phyloP scores from a whole-genome alignment of 2,113 vertebrate species.

The Pseudopodoces humilis region DNA sequence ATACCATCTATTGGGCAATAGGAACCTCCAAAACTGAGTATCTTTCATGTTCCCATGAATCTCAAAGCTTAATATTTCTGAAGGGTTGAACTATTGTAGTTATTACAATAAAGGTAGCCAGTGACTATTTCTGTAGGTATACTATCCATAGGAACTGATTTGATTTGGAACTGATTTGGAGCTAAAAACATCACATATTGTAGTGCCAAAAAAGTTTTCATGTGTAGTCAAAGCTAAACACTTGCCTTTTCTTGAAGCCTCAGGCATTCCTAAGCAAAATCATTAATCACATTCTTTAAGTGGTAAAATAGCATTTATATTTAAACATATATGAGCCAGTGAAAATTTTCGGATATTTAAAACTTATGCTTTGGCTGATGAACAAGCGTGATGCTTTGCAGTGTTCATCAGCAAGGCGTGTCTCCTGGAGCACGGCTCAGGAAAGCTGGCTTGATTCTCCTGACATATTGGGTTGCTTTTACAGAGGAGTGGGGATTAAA shows the following conservation, averaged over 20 bases:
- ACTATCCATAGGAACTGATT: background rate
- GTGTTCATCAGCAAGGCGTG: background rate
- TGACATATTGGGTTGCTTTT: constrained; percentile 32
- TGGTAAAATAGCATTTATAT: background rate
- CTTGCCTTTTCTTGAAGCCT: background rate
- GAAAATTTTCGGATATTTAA: background rate
- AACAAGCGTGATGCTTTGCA: background rate
- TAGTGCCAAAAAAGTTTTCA: background rate
- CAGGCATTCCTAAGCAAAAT: background rate
- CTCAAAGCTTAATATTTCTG: background rate
- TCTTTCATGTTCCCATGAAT: background rate
- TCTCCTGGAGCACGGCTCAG: background rate
- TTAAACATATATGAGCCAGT: background rate
- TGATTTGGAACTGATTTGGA: background rate
- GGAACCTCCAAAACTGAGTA: background rate
- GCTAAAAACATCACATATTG: background rate
- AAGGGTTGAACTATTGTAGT: background rate
- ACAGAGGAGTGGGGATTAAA: constrained; percentile 77
- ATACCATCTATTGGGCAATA: background rate
- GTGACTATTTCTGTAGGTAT: background rate
- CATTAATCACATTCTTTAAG: background rate
- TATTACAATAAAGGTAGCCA: background rate
- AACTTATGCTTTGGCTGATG: background rate
- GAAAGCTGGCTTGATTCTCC: background rate
- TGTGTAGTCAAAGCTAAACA: background rate